Base-by-base conservation (phyloP, 2,113 vertebrate genomes). In the Bos indicus region DNA sequence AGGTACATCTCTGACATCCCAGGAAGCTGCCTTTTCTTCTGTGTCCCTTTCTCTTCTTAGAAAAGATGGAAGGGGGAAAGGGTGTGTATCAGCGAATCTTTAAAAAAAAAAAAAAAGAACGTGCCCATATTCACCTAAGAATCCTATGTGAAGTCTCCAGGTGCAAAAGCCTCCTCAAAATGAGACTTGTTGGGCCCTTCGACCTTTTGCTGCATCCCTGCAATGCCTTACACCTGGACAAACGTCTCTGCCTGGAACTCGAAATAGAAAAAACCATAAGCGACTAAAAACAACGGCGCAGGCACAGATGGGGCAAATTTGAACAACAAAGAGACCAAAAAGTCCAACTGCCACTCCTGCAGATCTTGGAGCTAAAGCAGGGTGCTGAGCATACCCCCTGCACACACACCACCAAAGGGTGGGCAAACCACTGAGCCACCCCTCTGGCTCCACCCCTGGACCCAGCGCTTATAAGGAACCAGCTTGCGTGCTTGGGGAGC, bases 401-500 rank as follows among this genome's bases (percentile, higher is more conserved):
- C 71, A 71, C 71, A 43, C 36, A 43, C 2, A 6, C 25, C 71
- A 74, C 36, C 36, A 26, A 43, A 74, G 23, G 71, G 3, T 14
- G 36, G 36, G 71, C 71, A 13, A 6, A 26, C 36, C 36, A 14
- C 21, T 25, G 3, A 43, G 71, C 71, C 21, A 5, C 9, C 17
- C n/a, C 67, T 36, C 67, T 11, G 71, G 71, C 36, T 14, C 36
- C 36, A 14, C 36, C 36, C 36, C 71, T 43, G 36, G 36, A 74
- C 71, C 7, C 26, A 1, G 2, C 4, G 2, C 26, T 46, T 46
- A 10, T 1, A 3, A 2, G 43, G 43, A 80, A 17, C 26, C 77
- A 11, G 26, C 43, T 48, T 17, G 77, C 1, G 3, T 30, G 8
- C 43, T 28, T 40, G 21, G 36, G 21, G 36, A 74, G 12, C 1